Evolutionary conservation across 2,888 invertebrate genomes (phyloP), one percentile per base, ranked within the genome.

Genomic region (Geotrupes spiniger): DNA sequence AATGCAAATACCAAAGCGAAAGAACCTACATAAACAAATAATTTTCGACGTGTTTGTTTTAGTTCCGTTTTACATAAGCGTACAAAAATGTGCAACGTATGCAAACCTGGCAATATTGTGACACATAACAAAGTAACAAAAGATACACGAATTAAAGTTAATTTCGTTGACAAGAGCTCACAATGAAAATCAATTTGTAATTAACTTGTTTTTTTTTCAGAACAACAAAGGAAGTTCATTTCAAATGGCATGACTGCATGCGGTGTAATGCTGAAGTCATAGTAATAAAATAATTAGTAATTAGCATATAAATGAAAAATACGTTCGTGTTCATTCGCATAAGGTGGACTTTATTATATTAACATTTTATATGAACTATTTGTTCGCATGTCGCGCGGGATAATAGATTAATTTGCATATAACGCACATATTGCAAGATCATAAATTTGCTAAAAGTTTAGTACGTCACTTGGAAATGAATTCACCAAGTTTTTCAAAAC

Each of bases 281-380:
- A 4, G 10, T 12, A n/a, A 14, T 33, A 29, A 41, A 45, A 46
- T 45, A 50, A 38, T 36, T 43, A 39, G 8, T 14, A 46, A 46
- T 46, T 51, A 43, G 42, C 46, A 51, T 43, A 47, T 47, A 51
- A 47, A 47, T 51, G 51, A 51, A 46, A 51, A 38, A 47, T 43
- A 15, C 29, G 36, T 51, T 46, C 51, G 51, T 44, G 47, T 36
- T 47, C 42, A 42, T 17, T 14, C 17, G 17, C 33, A 43, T 51
- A 39, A 42, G 42, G 39, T 27, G 39, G 37, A 45, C 43, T 46
- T 42, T 39, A 42, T 47, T 47, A 39, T 42, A 43, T 46, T 47
- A 43, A 47, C 43, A 33, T 43, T 51, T 43, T 40, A 46, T 46
- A 46, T 42, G 37, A 50, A 46, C 41, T 46, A 46, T 50, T 46